Base-by-base conservation (phyloP, 2,113 vertebrate species). In the Oryzias curvinotus region DNA sequence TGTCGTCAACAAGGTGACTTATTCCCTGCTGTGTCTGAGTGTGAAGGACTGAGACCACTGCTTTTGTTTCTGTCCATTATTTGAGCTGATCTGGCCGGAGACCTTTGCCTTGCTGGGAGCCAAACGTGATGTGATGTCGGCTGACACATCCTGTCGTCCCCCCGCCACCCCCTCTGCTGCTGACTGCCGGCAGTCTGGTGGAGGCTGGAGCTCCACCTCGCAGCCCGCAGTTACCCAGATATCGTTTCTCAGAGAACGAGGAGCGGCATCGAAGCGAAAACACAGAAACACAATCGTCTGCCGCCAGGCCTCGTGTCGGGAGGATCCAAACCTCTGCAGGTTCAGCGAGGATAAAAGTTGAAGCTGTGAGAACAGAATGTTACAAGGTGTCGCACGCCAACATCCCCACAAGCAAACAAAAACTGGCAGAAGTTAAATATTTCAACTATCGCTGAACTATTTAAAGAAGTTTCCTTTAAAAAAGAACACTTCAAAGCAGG, bases 41-140 rank as follows among this genome's bases (percentile, higher is more conserved):
- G 63, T 71, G 46, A 74, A 54, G 61, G 67, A 73, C 74, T 59
- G 66, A 70, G 75, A 71, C 63, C 61, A 74, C 70, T 76, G 69
- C 76, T 77, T 79, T 78, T 83, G 65, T 75, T 78, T 70, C 72
- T 63, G 71, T 78, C 74, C 68, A 64, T 84, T 76, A 83, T 84
- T 81, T 78, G 80, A 91, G 84, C 66, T 83, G 81, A 90, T 88
- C 73, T 84, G 81, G 75, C 49, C 45, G 46, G 68, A 87, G 81
- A 80, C 81, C 77, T 85, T 75, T 44, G 70, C 65, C 76, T 77
- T 14, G 81, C 85, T 83, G 73, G 52, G 64, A 86, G 88, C 83
- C 78, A 78, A 48, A 50, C 49, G 18, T 87, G 89, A 92, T 66
- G 69, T 82, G 86, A 92, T 91, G 76, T 60, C 51, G 51, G 65